Conservation (phyloP, 2,888 invertebrate genomes). For the Netelia melanura region DNA sequence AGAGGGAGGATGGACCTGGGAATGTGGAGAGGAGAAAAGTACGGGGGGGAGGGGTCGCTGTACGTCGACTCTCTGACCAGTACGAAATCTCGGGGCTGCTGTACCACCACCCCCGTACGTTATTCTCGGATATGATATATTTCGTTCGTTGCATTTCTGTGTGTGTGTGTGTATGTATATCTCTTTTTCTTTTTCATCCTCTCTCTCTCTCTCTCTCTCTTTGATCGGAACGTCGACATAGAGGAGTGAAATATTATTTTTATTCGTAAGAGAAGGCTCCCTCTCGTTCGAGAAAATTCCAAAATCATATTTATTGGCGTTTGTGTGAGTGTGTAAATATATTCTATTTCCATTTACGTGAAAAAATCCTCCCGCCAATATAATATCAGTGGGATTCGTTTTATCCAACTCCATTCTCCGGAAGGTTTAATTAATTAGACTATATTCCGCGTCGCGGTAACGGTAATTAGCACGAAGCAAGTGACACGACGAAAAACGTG, state of each 20-base stretch:
- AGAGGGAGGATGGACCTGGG: neutral
- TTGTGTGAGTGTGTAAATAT: no score
- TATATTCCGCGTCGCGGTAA: no score
- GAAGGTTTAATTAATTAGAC: no score
- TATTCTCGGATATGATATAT: constrained; percentile 44
- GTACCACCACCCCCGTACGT: constrained; percentile 4
- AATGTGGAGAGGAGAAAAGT: no score
- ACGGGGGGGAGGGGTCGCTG: no score
- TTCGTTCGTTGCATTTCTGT: neutral
- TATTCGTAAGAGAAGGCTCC: constrained; percentile 4
- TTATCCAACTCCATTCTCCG: no score
- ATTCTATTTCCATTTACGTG: no score
- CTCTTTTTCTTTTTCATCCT: neutral
- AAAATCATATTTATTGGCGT: neutral
- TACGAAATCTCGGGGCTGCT: constrained; percentile 36
- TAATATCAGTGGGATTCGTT: no score
- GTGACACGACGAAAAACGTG: no score
- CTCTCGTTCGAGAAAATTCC: constrained; percentile 13
- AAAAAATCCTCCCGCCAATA: no score
- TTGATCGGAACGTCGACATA: constrained; percentile 26
- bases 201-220: neutral
- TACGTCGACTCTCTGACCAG: constrained; percentile 38
- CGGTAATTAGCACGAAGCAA: no score
- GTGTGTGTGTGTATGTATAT: neutral
- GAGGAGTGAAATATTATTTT: constrained; percentile 46